Evolutionary conservation across 2,113 vertebrate genomes (phyloP).

Genomic region (Pollachius pollachius): DNA sequence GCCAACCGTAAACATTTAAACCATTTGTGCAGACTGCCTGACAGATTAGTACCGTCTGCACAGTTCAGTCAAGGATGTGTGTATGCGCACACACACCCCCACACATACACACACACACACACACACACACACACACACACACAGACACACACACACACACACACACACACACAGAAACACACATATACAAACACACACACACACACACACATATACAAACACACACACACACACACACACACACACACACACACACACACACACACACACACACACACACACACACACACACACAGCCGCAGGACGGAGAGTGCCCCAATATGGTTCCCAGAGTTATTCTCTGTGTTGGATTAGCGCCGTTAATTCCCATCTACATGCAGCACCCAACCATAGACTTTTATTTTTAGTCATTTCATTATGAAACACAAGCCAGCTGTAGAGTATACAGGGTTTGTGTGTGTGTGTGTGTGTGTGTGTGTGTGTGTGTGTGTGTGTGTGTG

Average conservation of each 20-base stretch:
- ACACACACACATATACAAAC: neutral
- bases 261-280: too few species aligned
- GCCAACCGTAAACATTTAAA: slow-evolving; percentile 24
- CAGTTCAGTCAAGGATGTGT: neutral
- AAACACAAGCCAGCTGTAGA: slow-evolving; percentile 5
- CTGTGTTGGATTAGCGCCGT: slow-evolving; percentile 24
- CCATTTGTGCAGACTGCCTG: slow-evolving; percentile 9
- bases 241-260: too few species aligned
- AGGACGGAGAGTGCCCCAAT: neutral
- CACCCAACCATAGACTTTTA: slow-evolving; percentile 2
- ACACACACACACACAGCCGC: neutral
- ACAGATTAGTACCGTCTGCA: slow-evolving; percentile 13
- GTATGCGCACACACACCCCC: neutral
- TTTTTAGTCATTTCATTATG: slow-evolving; percentile 29
- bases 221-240: too few species aligned
- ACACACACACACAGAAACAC: too few species aligned
- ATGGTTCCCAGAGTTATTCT: slow-evolving; percentile 19
- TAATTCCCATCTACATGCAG: slow-evolving; percentile 18
- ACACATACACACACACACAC: neutral
- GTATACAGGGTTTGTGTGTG: too few species aligned
- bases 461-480: too few species aligned
- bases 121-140: too few species aligned
- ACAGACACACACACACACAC: too few species aligned
- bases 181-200: too few species aligned
- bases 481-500: neutral